Evolutionary conservation across 53 echinoderm and acorn worm genomes (phyloP), one percentile per base, ranked within the genome.

Genomic region (Paelopatides confundens): DNA sequence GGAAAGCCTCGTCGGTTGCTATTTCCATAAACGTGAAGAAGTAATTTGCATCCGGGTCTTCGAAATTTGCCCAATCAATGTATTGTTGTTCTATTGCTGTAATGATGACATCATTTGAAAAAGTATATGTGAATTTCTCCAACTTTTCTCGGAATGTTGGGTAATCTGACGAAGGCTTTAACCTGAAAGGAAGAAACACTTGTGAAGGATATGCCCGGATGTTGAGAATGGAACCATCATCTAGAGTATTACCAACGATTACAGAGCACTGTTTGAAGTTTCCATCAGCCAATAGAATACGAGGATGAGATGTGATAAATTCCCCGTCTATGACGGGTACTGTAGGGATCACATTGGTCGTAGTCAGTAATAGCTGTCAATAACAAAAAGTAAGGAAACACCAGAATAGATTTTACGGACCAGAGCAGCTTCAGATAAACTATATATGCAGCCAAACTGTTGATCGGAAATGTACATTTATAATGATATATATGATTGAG

Each of bases 41-140:
- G 39, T 91, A 94, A 69, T 96, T 86, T 17, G 94, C 84, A 2
- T 90, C 94, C 18, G 92, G 92, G 43, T 94, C 77, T 48, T 96
- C 96, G 1, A 65, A 90, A 0, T 64, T 30, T 35, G 86, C 62
- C 96, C 96, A 96, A 40, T 96, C 86, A 18, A 90, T 35, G 85
- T 96, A 96, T 63, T 94, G 53, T 21, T 92, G 94, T 52, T 86
- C 89, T 2, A 94, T 89, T 11, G 92, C 83, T 35, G 88, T 85
- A 27, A 67, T 53, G 34, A 94, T 88, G 46, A 94, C 34, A 62
- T 90, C 92, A 70, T 92, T 96, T 3, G 33, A 39, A 62, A 87
- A 93, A 2, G 90, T 87, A 63, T 87, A 93, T 2, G 86, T 93
- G 49, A 87, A 93, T 17, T 62, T 82, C 12, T 85, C 82, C 14